phyloP scores from a whole-genome alignment of 2,113 vertebrate genomes.

The Tragulus kanchil region DNA sequence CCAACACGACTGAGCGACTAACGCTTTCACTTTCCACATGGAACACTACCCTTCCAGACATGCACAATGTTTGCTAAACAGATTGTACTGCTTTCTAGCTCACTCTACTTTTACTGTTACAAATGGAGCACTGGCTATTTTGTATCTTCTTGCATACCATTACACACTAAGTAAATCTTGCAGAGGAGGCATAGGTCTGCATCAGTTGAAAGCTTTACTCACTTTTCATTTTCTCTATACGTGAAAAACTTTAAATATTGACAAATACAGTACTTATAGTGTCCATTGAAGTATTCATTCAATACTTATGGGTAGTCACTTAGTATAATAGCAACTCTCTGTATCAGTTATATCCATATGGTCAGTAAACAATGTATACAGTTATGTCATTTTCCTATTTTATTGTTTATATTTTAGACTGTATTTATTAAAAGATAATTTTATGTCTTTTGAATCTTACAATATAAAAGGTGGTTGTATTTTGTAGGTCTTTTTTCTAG shows the following conservation, averaged over 20 bases:
- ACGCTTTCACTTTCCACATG: no score
- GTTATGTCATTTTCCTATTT: neutral
- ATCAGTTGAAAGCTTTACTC: no score
- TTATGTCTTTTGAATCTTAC: neutral
- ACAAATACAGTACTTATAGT: neutral
- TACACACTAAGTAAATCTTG: no score
- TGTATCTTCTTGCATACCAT: no score
- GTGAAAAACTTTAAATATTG: neutral
- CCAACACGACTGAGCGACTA: no score
- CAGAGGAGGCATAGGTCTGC: no score
- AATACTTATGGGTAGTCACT: neutral
- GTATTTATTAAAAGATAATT: neutral
- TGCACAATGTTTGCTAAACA: no score
- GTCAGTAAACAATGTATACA: neutral
- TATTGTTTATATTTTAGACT: conserved; percentile 5
- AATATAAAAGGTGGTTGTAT: neutral
- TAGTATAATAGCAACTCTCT: neutral
- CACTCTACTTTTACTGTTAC: no score
- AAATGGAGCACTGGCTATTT: no score
- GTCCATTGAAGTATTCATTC: neutral
- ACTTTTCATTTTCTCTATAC: no score
- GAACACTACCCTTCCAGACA: no score
- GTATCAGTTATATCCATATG: neutral
- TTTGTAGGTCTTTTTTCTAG: neutral
- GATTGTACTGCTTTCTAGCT: no score